Conservation (phyloP, 2,797 vertebrate species). For the Enteromius fasciolatus region DNA sequence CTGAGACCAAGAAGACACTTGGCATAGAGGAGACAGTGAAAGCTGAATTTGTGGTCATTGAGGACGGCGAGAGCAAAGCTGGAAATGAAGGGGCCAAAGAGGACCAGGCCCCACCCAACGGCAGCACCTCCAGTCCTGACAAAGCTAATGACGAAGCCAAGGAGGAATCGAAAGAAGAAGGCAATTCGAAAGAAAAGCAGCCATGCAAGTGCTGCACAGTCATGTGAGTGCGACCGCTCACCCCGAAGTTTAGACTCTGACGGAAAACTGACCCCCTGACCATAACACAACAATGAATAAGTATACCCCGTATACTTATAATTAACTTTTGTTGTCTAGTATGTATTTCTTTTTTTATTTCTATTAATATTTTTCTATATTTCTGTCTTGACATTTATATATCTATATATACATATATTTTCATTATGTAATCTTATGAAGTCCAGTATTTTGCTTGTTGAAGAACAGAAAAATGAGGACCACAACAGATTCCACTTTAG, state of each 20-base stretch:
- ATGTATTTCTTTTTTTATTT: constrained; percentile 80
- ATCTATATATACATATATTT: constrained; percentile 83
- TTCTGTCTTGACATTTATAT: constrained; percentile 84
- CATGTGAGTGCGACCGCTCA: constrained; percentile 82
- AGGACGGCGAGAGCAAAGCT: constrained; percentile 82
- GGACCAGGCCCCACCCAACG: constrained; percentile 83
- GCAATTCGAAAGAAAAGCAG: constrained; percentile 88
- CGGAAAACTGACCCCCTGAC: constrained; percentile 34
- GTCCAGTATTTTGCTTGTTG: constrained; percentile 74
- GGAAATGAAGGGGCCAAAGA: constrained; percentile 71
- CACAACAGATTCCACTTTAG: constrained; percentile 56
- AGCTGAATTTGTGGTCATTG: constrained; percentile 93
- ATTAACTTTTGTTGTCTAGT: constrained; percentile 69
- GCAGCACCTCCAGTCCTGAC: constrained; percentile 83
- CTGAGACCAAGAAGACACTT: constrained; percentile 84
- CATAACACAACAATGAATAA: constrained; percentile 42
- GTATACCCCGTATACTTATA: constrained; percentile 52
- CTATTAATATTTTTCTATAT: constrained; percentile 86
- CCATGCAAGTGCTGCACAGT: constrained; percentile 93
- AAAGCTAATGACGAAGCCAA: constrained; percentile 76
- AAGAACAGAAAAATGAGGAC: constrained; percentile 63
- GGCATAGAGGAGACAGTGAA: constrained; percentile 89
- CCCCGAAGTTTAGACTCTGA: constrained; percentile 43
- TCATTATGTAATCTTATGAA: constrained; percentile 78
- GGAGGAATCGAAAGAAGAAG: constrained; percentile 76